Evolutionary conservation across 2,888 invertebrate species (phyloP).

Genomic region (Drosophila nigricruria): DNA sequence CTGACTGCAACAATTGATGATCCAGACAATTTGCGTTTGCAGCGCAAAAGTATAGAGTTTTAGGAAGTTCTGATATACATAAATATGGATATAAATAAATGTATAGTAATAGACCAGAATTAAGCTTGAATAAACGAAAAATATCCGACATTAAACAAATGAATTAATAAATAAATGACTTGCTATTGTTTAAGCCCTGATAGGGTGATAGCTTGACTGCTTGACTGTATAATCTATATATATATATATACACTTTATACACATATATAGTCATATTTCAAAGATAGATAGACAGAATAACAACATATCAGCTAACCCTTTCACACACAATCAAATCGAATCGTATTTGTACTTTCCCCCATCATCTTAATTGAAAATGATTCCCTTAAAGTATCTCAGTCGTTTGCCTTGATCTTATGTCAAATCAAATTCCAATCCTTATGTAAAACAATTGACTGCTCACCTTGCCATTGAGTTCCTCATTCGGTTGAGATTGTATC

Average conservation of each 20-base stretch:
- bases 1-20: constrained; percentile 80
- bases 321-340: neutral
- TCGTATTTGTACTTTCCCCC: neutral
- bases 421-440: too few species aligned
- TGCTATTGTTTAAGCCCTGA: neutral
- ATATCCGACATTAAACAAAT: neutral
- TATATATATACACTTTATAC: neutral
- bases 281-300: neutral
- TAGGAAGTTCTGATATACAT: constrained; percentile 26
- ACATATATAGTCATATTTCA: neutral
- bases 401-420: neutral
- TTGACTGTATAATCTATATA: neutral
- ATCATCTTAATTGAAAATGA: neutral
- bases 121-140: neutral
- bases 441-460: constrained; percentile 33
- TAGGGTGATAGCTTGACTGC: neutral
- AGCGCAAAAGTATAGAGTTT: constrained; percentile 66
- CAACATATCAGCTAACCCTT: neutral
- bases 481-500: constrained; percentile 87
- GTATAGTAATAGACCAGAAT: neutral
- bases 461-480: constrained; percentile 92
- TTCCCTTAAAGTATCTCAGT: neutral
- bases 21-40: constrained; percentile 70
- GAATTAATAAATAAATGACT: neutral
- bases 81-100: neutral